Evolutionary conservation across 2,888 invertebrate genomes (phyloP).

Genomic region (Rosalia funebris): DNA sequence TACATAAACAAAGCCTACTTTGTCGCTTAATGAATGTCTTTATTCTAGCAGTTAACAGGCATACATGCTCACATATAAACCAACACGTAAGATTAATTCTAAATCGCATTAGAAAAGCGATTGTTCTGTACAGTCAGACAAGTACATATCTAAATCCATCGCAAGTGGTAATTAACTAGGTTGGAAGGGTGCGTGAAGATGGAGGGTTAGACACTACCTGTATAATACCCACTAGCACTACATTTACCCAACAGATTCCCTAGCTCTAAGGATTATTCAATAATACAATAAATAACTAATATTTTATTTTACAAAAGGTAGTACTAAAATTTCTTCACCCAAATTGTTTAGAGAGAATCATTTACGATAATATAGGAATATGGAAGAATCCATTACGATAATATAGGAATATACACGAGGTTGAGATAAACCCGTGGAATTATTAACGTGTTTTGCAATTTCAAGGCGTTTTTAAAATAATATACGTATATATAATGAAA

Average conservation of each 20-base stretch:
- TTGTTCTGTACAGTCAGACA: slow-evolving; percentile 30
- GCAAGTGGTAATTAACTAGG: slow-evolving; percentile 35
- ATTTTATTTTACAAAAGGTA: too few species aligned
- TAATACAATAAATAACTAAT: too few species aligned
- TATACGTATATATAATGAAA: too few species aligned
- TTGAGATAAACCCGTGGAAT: too few species aligned
- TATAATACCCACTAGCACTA: slow-evolving; percentile 3
- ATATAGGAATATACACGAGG: too few species aligned
- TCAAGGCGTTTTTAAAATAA: too few species aligned
- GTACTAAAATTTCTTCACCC: too few species aligned
- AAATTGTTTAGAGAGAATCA: too few species aligned
- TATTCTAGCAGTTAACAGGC: slow-evolving; percentile 32
- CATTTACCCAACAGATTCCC: background rate
- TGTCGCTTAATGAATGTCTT: slow-evolving; percentile 38
- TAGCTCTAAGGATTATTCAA: background rate
- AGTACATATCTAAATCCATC: slow-evolving; percentile 37
- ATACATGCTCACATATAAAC: slow-evolving; percentile 31
- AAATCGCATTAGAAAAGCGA: slow-evolving; percentile 37
- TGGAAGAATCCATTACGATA: too few species aligned
- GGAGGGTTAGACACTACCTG: slow-evolving; percentile 14
- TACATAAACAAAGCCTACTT: slow-evolving; percentile 31
- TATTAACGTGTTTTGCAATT: too few species aligned
- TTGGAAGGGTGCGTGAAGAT: slow-evolving; percentile 25
- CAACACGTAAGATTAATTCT: slow-evolving; percentile 33
- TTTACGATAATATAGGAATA: too few species aligned